Evolutionary conservation across 2,888 invertebrate species (phyloP), one percentile per base, ranked within the genome.

Genomic region (Heliconius erato): DNA sequence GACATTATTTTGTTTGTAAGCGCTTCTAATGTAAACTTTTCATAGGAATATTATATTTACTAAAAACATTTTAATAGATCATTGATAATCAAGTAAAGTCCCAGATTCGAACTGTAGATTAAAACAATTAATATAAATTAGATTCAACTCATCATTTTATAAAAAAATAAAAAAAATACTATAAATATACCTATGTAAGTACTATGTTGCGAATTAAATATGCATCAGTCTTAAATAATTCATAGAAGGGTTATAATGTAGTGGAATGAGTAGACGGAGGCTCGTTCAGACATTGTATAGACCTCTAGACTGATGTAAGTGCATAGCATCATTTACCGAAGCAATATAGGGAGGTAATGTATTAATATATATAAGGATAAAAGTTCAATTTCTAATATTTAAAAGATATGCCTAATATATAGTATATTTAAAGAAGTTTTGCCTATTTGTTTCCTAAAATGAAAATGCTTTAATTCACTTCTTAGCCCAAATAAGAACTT

Each of bases 181-280:
- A n/a, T 35, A 12, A 12, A 23, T n/a, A 40, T 40, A n/a, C 28
- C 14, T 26, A 35, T 23, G 3, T 28, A 63, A 3, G n/a, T 63
- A 63, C n/a, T 69, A 19, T 40, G 35, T 12, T 9, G n/a, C 40
- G 26, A 40, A 71, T 71, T 72, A 72, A 72, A 49, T 72, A 49
- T 35, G 65, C 44, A 72, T 26, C 32, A 28, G 26, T 40, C 40
- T 72, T 63, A 44, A 74, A 80, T 68, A 80, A 44, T 68, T 68
- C 68, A 44, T 67, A 54, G 28, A 49, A 26, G 23, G 54, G 76
- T 49, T 35, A 71, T 76, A 74, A 81, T 76, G 59, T 69, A 81
- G 32, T 65, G 63, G 72, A 82, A 63, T 78, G 32, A 82, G 76
- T 80, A 40, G 74, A 35, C 35, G 76, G 26, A n/a, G 72, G 44